Evolutionary conservation across 1,140 invertebrate species (phyloP), one percentile per base, ranked within the genome.

Genomic region (Littorina saxatilis): DNA sequence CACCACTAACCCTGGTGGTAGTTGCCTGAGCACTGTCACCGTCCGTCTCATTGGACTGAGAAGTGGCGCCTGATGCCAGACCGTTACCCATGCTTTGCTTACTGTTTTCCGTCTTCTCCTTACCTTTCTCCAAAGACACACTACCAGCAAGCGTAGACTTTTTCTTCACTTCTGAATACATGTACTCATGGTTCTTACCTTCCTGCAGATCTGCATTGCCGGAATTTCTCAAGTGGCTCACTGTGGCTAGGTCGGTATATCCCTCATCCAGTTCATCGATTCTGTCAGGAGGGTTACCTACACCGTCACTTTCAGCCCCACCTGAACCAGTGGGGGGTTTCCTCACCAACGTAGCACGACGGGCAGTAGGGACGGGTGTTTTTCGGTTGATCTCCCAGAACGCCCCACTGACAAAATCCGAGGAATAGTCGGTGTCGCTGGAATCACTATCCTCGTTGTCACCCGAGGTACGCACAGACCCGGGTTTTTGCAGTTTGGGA

Each of bases 371-470:
- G n/a, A 78, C 37, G 7, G 76, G 76, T 13, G 32, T 78, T 78
- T 63, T 58, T 7, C 76, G 76, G 29, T 78, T 78, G 37, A 78
- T 78, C 11, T 78, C 76, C 76, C 76, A 78, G 23, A 78, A 78
- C 13, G 76, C 76, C 13, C 58, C 76, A 58, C 76, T 78, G 76
- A 78, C 58, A 43, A 78, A 78, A 43, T 78, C 76, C 17, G 76
- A 78, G 35, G 76, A 78, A 63, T 78, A 78, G 27, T 77, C 75
- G 50, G 75, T n/a, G 40, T 77, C 75, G 50, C 39, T n/a, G 7
- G 76, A 78, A 11, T 78, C 76, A 17, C 52, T 27, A 5, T 78
- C 55, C 17, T 63, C 58, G 9, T 27, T 29, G 15, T 63, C 58
- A 29, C 76, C 73, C 43, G 27, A 32, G 13, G n/a, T 20, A 20